A percentile compares a stretch with the other conserved stretches of the same genome.
phyloP scores from a whole-genome alignment of 2,797 vertebrate species.

The Urophycis tenuis region DNA sequence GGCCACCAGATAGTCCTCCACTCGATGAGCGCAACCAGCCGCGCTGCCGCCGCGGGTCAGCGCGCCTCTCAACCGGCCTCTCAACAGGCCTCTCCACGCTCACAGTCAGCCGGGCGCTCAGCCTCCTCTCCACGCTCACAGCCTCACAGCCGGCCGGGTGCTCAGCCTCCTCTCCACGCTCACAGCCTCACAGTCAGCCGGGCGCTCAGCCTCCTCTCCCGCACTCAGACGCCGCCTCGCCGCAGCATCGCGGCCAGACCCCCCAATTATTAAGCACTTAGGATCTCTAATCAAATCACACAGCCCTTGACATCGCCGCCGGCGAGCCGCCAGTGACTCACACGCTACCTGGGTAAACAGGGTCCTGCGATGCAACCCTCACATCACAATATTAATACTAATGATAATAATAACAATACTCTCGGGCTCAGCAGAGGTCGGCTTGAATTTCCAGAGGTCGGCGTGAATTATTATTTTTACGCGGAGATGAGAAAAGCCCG shows the following conservation, averaged over 20 bases:
- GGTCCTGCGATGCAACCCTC: neutral
- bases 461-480: no score
- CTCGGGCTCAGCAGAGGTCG: neutral
- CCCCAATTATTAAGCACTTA: neutral
- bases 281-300: constrained; percentile 9
- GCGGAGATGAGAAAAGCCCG: neutral
- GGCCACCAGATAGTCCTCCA: neutral
- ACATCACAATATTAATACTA: neutral
- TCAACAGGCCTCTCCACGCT: no score
- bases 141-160: no score
- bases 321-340: neutral
- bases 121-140: no score
- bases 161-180: neutral
- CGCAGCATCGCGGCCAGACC: neutral
- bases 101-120: no score
- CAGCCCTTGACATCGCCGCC: neutral
- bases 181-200: neutral
- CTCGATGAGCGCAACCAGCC: neutral
- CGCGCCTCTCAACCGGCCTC: neutral
- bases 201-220: neutral
- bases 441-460: neutral
- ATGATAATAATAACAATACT: neutral
- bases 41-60: neutral
- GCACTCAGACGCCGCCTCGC: neutral
- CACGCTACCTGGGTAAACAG: neutral